Percentiles rank a stretch among this genome's conserved stretches.
phyloP scores from a whole-genome alignment of 2,113 vertebrate species.

The Spheniscus mendiculus region DNA sequence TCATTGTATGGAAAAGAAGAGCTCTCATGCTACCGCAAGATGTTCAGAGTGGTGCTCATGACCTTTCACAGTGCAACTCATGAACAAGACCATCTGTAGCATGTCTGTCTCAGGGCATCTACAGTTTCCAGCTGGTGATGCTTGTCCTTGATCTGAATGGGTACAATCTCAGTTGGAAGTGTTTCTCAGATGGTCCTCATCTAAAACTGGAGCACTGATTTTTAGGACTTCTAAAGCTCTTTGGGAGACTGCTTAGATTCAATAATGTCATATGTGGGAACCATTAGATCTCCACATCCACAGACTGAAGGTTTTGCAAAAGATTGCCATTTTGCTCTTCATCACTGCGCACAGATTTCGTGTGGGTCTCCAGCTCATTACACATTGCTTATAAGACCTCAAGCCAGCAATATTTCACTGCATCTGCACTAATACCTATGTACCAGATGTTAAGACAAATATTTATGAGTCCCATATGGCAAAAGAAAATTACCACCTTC shows the following conservation, averaged over 20 bases:
- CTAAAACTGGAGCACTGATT: neutral
- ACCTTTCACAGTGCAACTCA: neutral
- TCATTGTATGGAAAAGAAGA: neutral
- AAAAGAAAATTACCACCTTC: neutral
- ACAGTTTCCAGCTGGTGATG: neutral
- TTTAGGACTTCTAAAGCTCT: neutral
- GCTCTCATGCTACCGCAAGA: neutral
- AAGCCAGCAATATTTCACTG: neutral
- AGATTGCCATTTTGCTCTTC: neutral
- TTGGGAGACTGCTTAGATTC: neutral
- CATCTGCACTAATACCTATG: neutral
- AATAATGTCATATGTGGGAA: neutral
- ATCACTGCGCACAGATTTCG: fast-evolving
- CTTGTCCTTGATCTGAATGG: neutral
- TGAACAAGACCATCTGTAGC: neutral
- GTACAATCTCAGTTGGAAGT: neutral
- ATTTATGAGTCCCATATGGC: neutral
- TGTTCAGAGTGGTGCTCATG: neutral
- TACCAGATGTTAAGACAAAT: neutral
- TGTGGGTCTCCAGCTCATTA: neutral
- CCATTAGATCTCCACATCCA: neutral
- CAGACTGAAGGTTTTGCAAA: neutral
- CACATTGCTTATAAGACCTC: neutral
- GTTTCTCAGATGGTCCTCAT: neutral
- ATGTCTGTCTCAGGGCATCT: neutral